Evolutionary conservation across 2,888 invertebrate genomes (phyloP).

Genomic region (Barypeithes pellucidus): DNA sequence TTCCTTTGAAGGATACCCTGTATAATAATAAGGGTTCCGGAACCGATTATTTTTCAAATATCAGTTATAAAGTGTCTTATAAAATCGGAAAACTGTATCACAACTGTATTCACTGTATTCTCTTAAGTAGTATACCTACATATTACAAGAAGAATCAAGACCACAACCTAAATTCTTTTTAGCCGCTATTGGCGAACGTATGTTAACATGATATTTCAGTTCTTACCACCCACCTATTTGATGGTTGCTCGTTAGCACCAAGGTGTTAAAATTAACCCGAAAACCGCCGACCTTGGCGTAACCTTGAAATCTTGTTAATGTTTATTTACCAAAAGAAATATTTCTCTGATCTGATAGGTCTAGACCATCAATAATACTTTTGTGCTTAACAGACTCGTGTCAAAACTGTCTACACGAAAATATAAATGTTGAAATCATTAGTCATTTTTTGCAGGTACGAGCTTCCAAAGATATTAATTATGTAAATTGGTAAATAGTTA

Average conservation of each 20-base stretch:
- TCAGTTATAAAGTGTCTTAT: no score
- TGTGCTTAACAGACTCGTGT: constrained; percentile 49
- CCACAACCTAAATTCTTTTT: no score
- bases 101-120: no score
- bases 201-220: neutral
- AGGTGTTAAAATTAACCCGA: constrained; percentile 52
- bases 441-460: constrained; percentile 51
- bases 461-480: constrained; percentile 43
- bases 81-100: no score
- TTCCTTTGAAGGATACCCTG: no score
- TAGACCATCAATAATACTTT: constrained; percentile 54
- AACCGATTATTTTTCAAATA: no score
- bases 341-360: constrained; percentile 50
- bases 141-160: no score
- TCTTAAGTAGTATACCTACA: no score
- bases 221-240: constrained; percentile 17
- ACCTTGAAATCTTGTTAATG: constrained; percentile 53
- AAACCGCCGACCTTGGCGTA: constrained; percentile 46
- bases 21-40: no score
- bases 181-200: neutral
- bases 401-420: constrained; percentile 51
- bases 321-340: constrained; percentile 52
- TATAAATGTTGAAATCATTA: constrained; percentile 47
- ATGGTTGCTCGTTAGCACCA: constrained; percentile 47
- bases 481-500: constrained; percentile 17